phyloP scores from a whole-genome alignment of 1,140 invertebrate genomes.

The Papilio aristodemus region DNA sequence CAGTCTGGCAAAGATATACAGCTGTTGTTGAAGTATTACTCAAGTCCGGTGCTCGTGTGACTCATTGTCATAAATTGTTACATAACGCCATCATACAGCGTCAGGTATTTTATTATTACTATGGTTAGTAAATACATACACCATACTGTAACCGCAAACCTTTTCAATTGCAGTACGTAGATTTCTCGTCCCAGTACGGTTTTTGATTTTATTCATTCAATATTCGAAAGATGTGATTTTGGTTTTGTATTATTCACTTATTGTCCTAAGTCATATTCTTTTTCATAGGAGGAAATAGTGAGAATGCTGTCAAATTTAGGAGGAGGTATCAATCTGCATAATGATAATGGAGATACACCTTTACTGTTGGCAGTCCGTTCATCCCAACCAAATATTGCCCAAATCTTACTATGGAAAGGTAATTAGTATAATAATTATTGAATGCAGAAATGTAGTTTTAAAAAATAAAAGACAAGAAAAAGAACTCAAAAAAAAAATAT shows the following conservation, averaged over 20 bases:
- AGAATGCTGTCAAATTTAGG: conserved; percentile 61
- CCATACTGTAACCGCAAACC: no score
- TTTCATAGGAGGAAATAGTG: conserved; percentile 63
- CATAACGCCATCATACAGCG: conserved; percentile 68
- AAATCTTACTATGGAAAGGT: conserved; percentile 79
- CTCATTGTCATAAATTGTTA: conserved; percentile 69
- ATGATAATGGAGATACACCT: conserved; percentile 83
- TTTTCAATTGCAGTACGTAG: not conserved
- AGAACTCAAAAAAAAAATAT: not conserved
- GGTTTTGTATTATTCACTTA: conserved; percentile 5
- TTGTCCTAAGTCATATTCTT: conserved; percentile 11
- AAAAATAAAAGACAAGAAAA: no score
- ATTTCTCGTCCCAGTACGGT: not conserved
- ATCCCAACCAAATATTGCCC: conserved; percentile 74
- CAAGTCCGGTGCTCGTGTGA: conserved; percentile 59
- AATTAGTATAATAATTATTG: conserved; percentile 22
- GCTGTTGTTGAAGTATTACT: conserved; percentile 62
- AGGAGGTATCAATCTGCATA: conserved; percentile 80
- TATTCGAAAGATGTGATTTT: no score
- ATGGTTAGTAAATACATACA: not conserved
- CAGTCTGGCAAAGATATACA: conserved; percentile 65
- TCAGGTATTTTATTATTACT: conserved; percentile 52
- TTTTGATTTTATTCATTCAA: not conserved
- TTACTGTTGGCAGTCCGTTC: conserved; percentile 81
- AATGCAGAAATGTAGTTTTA: no score